These are phyloP conservation scores for Luffia ferchaultella DNA, from an alignment of 2,888 invertebrate species.

Conservation along the genomic window DNA sequence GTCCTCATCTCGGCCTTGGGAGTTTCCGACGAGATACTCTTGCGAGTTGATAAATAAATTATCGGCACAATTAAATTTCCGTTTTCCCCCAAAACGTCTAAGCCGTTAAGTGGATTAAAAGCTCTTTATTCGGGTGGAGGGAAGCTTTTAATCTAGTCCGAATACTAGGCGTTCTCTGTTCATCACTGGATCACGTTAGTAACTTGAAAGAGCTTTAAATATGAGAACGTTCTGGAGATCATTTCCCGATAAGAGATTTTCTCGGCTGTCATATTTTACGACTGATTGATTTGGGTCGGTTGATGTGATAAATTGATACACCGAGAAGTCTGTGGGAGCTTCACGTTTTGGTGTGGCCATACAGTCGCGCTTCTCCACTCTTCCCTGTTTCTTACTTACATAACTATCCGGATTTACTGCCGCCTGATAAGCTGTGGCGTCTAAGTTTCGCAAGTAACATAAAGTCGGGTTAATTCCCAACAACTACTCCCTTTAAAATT, in stretches of 20 bases:
- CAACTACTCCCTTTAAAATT: too few relatives aligned
- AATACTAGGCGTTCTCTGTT: background rate
- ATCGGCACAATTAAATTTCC: conserved; percentile 5
- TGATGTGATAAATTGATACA: background rate
- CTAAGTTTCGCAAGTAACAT: background rate
- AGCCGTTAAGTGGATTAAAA: conserved; percentile 5
- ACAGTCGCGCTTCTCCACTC: background rate
- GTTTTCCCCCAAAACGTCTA: conserved; percentile 1
- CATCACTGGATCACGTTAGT: too few relatives aligned
- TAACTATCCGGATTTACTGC: background rate
- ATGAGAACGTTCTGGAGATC: background rate
- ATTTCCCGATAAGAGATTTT: background rate
- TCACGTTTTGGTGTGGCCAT: background rate
- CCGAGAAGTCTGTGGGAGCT: background rate
- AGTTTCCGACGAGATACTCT: background rate
- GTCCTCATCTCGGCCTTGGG: background rate
- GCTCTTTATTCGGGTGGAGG: conserved; percentile 2
- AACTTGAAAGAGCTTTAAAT: too few relatives aligned
- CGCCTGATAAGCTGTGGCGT: background rate
- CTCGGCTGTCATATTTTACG: background rate
- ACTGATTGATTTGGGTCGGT: background rate
- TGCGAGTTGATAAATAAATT: background rate
- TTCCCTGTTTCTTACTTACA: too few relatives aligned
- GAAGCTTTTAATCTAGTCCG: background rate
- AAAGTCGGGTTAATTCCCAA: background rate